Evolutionary conservation across 2,797 vertebrate species (phyloP).

Genomic region (Brotogeris chrysoptera): DNA sequence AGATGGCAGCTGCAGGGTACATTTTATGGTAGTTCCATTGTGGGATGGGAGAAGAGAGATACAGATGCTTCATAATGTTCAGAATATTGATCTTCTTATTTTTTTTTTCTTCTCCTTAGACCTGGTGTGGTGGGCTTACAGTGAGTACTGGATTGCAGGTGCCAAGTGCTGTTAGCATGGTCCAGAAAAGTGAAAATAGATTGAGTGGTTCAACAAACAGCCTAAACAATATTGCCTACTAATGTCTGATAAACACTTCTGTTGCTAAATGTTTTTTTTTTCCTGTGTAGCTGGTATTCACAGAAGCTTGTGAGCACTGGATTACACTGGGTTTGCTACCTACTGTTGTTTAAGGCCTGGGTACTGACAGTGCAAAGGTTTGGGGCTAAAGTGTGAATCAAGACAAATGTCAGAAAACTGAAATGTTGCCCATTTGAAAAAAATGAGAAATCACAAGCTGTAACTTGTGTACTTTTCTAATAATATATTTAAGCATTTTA

Average conservation of each 20-base stretch:
- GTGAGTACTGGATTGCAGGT: constrained; percentile 90
- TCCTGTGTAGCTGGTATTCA: constrained; percentile 51
- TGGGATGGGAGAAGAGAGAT: background rate
- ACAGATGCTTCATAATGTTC: background rate
- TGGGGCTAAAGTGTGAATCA: constrained; percentile 26
- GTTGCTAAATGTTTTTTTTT: constrained; percentile 16
- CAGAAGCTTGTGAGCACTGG: constrained; percentile 49
- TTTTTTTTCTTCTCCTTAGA: constrained; percentile 70
- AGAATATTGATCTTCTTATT: background rate
- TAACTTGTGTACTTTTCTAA: constrained; percentile 52
- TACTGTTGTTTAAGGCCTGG: constrained; percentile 53
- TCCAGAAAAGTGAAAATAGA: constrained; percentile 84
- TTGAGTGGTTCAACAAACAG: constrained; percentile 80
- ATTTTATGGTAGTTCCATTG: background rate
- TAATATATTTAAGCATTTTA: constrained; percentile 54
- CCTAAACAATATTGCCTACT: constrained; percentile 79
- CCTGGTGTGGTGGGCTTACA: constrained; percentile 91
- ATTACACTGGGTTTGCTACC: constrained; percentile 45
- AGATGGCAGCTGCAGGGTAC: background rate
- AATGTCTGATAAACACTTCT: background rate
- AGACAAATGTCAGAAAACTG: constrained; percentile 26
- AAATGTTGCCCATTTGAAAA: constrained; percentile 11
- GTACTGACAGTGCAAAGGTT: constrained; percentile 26
- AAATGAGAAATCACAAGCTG: constrained; percentile 3
- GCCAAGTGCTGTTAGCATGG: constrained; percentile 86